Conservation (phyloP, 2,113 vertebrate species). For the Spermophilus dauricus region DNA sequence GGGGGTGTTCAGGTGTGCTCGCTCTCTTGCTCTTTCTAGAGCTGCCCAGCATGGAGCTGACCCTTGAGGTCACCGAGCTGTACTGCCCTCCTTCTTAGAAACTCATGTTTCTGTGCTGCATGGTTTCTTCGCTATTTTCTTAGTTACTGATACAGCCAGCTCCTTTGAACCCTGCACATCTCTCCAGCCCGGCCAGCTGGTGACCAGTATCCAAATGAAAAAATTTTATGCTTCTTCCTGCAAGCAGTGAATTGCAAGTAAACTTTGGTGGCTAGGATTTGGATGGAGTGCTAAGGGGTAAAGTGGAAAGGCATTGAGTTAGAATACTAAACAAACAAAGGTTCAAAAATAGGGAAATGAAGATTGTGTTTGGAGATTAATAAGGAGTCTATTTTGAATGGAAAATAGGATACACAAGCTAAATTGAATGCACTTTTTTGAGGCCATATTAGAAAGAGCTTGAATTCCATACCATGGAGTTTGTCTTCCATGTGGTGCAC, state of each 20-base stretch:
- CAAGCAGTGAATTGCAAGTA: background rate
- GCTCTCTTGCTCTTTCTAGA: too few species aligned
- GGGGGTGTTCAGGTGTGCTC: too few species aligned
- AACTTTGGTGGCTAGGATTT: background rate
- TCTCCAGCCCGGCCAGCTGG: too few species aligned
- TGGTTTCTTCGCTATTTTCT: too few species aligned
- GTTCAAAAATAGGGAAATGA: constrained; percentile 3
- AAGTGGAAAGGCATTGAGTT: background rate
- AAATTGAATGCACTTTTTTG: background rate
- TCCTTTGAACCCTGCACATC: too few species aligned
- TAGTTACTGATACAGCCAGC: too few species aligned
- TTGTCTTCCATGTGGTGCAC: background rate
- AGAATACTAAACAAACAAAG: background rate
- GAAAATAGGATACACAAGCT: background rate
- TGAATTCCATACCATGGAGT: background rate
- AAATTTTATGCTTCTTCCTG: background rate
- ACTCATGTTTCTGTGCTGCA: too few species aligned
- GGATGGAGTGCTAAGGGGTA: background rate
- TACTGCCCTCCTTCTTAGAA: too few species aligned
- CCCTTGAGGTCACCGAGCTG: too few species aligned
- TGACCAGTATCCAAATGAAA: background rate
- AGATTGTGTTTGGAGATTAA: background rate
- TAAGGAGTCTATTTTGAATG: background rate
- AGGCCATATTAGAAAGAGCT: background rate
- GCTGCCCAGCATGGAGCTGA: too few species aligned